A percentile compares a stretch with the other conserved stretches of the same genome.
Conservation (phyloP, 2,113 vertebrate genomes). For the Archilochus colubris region DNA sequence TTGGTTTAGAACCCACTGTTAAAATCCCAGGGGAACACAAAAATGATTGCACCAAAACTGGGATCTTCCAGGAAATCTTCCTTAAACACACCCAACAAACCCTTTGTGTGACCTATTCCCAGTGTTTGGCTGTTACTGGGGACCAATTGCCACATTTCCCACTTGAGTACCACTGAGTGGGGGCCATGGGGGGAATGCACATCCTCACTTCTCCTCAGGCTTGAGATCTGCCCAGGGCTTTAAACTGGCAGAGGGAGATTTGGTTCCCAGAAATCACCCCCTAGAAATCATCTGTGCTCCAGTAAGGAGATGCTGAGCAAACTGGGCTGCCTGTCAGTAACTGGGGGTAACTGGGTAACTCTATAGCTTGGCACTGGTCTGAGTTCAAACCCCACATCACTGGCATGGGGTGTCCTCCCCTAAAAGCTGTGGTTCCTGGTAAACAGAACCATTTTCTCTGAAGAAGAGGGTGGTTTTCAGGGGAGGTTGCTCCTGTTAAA, state of each 20-base stretch:
- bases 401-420: not conserved
- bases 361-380: not conserved
- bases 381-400: not conserved
- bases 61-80: slow-evolving; percentile 61
- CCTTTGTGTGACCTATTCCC: not conserved
- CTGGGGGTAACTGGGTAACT: not conserved
- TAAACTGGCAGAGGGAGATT: rapidly evolving
- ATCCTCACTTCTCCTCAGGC: not conserved
- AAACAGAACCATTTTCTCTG: not conserved
- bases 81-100: slow-evolving; percentile 41
- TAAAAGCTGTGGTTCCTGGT: rapidly evolving
- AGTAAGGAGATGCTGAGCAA: rapidly evolving
- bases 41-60: slow-evolving; percentile 31
- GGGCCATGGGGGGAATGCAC: not conserved
- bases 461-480: not conserved
- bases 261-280: not conserved
- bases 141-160: slow-evolving; percentile 15
- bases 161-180: not conserved
- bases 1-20: slow-evolving; percentile 49
- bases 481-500: not conserved
- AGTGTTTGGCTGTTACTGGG: not conserved
- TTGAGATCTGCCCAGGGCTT: not conserved
- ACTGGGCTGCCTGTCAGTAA: no score
- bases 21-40: slow-evolving; percentile 23
- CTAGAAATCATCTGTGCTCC: not conserved